A percentile compares a stretch with the other conserved stretches of the same genome.
Conservation (phyloP, 2,797 vertebrate genomes). For the Liparis tanakae region DNA sequence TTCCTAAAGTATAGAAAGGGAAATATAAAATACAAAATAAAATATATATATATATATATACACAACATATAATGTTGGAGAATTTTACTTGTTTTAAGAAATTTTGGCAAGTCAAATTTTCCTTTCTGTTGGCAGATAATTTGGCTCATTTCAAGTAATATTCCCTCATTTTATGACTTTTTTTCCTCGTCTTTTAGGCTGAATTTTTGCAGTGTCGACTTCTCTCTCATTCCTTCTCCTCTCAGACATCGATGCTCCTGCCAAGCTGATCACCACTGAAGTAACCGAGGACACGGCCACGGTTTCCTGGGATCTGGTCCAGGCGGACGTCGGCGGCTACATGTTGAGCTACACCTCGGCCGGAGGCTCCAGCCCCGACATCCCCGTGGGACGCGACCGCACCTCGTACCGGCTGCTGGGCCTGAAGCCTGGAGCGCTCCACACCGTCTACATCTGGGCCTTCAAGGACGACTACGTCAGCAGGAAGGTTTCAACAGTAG, state of each 20-base stretch:
- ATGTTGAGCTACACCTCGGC: constrained; percentile 83
- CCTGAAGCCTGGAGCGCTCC: constrained; percentile 83
- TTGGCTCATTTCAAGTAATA: too few relatives aligned
- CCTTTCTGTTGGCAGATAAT: too few relatives aligned
- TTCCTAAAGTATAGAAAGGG: too few relatives aligned
- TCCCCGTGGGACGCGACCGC: constrained; percentile 78
- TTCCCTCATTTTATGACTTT: too few relatives aligned
- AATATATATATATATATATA: too few relatives aligned
- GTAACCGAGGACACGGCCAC: constrained; percentile 75
- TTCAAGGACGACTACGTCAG: constrained; percentile 82
- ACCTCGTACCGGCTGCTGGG: constrained; percentile 77
- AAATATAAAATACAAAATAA: too few relatives aligned
- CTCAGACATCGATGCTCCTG: constrained; percentile 83
- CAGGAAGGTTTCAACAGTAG: constrained; percentile 77
- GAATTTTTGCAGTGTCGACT: too few relatives aligned
- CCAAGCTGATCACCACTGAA: constrained; percentile 76
- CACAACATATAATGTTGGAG: too few relatives aligned
- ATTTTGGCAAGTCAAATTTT: too few relatives aligned
- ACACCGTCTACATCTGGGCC: constrained; percentile 85
- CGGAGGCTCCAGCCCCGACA: constrained; percentile 77
- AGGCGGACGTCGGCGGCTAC: constrained; percentile 83
- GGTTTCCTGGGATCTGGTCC: constrained; percentile 84
- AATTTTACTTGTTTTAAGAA: too few relatives aligned
- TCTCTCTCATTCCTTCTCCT: constrained; percentile 3
- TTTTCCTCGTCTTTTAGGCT: too few relatives aligned